A percentile compares a stretch with the other conserved stretches of the same genome.
phyloP scores from a whole-genome alignment of 2,888 invertebrate genomes.

The Lasius platythorax region DNA sequence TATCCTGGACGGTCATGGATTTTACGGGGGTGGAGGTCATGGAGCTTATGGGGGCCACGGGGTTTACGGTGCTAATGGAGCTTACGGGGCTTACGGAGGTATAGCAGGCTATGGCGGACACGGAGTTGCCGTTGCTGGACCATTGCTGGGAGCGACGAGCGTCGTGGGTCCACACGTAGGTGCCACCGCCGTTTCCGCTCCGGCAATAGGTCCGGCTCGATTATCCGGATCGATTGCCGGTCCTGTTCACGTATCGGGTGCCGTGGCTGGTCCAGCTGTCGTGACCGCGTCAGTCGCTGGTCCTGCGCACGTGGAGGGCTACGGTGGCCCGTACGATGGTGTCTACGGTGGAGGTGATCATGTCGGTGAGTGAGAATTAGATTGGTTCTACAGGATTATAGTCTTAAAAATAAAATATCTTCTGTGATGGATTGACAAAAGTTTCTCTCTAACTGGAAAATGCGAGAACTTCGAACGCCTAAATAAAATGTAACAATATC shows the following conservation, averaged over 20 bases:
- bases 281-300: slow-evolving; percentile 83
- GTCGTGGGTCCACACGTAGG: slow-evolving; percentile 82
- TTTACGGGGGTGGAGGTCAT: slow-evolving; percentile 47
- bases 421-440: neutral
- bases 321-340: slow-evolving; percentile 71
- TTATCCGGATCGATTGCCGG: slow-evolving; percentile 82
- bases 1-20: slow-evolving; percentile 65
- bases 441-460: neutral
- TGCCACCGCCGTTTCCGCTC: slow-evolving; percentile 79
- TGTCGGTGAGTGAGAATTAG: slow-evolving; percentile 20
- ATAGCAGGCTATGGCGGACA: slow-evolving; percentile 72
- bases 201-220: slow-evolving; percentile 81
- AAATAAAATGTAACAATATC: neutral
- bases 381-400: neutral
- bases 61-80: slow-evolving; percentile 70
- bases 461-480: too few relatives aligned
- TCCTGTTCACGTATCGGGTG: slow-evolving; percentile 83
- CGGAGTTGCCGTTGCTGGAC: slow-evolving; percentile 81
- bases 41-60: slow-evolving; percentile 65
- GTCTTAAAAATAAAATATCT: neutral
- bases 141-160: slow-evolving; percentile 77
- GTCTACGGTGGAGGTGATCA: slow-evolving; percentile 35
- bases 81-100: slow-evolving; percentile 74
- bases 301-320: slow-evolving; percentile 82
- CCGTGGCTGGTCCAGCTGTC: slow-evolving; percentile 82